These are phyloP conservation scores for Carterocephalus palaemon DNA, from an alignment of 2,888 invertebrate species.

Conservation along the genomic window DNA sequence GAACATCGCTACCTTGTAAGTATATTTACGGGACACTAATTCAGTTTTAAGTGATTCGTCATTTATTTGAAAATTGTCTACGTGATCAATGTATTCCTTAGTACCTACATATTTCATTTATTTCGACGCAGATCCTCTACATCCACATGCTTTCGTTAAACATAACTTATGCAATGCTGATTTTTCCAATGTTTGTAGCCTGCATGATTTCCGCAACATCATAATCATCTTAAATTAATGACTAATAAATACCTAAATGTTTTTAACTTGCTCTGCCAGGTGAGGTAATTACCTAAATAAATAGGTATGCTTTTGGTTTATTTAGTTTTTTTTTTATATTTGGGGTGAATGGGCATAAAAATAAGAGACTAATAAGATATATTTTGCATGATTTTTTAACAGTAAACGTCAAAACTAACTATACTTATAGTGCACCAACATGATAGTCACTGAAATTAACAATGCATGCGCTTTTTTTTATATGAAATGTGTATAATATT, in stretches of 20 bases:
- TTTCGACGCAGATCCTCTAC: constrained; percentile 68
- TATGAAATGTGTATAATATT: constrained; percentile 15
- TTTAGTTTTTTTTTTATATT: too few species aligned
- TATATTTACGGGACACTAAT: too few species aligned
- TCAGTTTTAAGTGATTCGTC: constrained; percentile 6
- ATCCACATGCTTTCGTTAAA: constrained; percentile 50
- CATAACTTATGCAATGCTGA: constrained; percentile 32
- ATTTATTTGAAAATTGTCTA: constrained; percentile 3
- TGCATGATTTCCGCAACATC: constrained; percentile 32
- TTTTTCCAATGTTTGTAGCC: constrained; percentile 39
- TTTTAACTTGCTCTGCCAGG: constrained; percentile 5
- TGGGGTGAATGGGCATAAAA: too few species aligned
- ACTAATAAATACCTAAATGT: too few species aligned
- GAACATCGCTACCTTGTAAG: too few species aligned
- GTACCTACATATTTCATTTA: constrained; percentile 38
- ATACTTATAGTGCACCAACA: constrained; percentile 5
- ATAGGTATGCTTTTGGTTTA: too few species aligned
- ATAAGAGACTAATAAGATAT: too few species aligned
- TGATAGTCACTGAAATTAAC: constrained; percentile 12
- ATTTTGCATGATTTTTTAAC: too few species aligned
- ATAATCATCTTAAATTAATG: background rate
- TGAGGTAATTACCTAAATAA: too few species aligned
- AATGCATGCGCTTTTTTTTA: constrained; percentile 36
- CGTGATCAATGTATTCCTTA: constrained; percentile 22
- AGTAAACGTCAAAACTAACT: too few species aligned